Conservation (phyloP, 2,113 vertebrate species). For the Piprites chloris region DNA sequence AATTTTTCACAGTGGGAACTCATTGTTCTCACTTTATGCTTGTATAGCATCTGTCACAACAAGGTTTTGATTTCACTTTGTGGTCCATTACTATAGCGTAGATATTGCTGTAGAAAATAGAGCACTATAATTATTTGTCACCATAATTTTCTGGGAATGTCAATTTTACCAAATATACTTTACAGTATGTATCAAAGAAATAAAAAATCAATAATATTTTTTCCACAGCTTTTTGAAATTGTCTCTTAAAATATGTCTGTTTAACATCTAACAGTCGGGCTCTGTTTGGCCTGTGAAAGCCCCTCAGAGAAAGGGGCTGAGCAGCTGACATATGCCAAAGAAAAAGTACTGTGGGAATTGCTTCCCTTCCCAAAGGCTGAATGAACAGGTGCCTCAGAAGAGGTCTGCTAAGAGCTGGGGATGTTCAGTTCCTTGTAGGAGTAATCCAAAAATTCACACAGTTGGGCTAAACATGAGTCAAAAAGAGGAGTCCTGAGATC, state of each 20-base stretch:
- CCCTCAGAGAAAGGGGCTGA: background rate
- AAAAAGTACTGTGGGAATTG: background rate
- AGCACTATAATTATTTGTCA: background rate
- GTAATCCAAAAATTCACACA: background rate
- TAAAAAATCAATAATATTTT: background rate
- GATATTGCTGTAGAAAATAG: background rate
- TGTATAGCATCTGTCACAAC: background rate
- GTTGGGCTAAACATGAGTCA: background rate
- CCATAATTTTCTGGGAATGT: background rate
- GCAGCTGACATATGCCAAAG: background rate
- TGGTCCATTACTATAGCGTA: background rate
- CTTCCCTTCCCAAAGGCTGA: background rate
- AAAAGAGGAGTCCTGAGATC: background rate
- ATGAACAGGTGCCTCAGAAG: background rate
- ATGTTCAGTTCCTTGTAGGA: background rate
- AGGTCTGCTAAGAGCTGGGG: background rate
- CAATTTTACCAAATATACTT: background rate
- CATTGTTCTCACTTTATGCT: background rate
- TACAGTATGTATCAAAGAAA: background rate
- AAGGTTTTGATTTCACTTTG: background rate
- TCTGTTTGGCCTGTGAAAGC: background rate
- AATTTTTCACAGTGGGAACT: background rate
- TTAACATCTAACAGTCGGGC: background rate
- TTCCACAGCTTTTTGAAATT: background rate
- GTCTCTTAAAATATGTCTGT: background rate